These are phyloP conservation scores for Dyspetes luteomarginatus DNA, from an alignment of 2,888 invertebrate genomes.

Conservation along the genomic window DNA sequence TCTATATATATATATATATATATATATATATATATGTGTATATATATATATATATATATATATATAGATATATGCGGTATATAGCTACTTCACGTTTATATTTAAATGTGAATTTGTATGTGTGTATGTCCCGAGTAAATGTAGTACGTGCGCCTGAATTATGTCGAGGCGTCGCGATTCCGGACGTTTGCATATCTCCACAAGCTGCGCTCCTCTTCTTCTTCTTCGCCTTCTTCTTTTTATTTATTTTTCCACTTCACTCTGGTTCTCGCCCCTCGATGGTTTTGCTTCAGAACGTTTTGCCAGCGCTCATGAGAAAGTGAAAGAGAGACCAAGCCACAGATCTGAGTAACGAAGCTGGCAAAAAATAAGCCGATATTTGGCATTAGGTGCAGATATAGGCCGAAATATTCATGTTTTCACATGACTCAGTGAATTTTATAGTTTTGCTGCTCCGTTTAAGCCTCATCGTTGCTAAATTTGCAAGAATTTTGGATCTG, in stretches of 20 bases:
- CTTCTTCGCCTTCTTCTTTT: constrained; percentile 41
- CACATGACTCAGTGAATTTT: no score
- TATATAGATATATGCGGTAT: neutral
- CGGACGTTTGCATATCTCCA: constrained; percentile 81
- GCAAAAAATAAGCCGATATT: no score
- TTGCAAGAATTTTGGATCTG: no score
- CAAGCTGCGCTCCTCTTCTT: constrained; percentile 67
- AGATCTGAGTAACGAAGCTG: neutral
- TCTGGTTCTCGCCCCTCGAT: constrained; percentile 34
- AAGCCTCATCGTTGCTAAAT: no score
- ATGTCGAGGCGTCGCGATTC: constrained; percentile 79
- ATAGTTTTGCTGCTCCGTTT: no score
- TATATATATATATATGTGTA: constrained; percentile 4
- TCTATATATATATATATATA: constrained; percentile 6
- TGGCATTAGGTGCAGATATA: no score
- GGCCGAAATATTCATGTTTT: no score
- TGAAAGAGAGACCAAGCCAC: constrained; percentile 18
- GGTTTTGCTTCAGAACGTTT: constrained; percentile 31
- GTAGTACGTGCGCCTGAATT: constrained; percentile 74
- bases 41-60: constrained; percentile 25
- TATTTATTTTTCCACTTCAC: constrained; percentile 43
- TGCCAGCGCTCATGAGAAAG: constrained; percentile 8
- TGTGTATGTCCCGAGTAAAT: constrained; percentile 68
- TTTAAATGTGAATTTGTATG: constrained; percentile 36
- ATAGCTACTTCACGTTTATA: constrained; percentile 71